Evolutionary conservation across 1,140 invertebrate genomes (phyloP).

Genomic region (Steinernema khuongi): DNA sequence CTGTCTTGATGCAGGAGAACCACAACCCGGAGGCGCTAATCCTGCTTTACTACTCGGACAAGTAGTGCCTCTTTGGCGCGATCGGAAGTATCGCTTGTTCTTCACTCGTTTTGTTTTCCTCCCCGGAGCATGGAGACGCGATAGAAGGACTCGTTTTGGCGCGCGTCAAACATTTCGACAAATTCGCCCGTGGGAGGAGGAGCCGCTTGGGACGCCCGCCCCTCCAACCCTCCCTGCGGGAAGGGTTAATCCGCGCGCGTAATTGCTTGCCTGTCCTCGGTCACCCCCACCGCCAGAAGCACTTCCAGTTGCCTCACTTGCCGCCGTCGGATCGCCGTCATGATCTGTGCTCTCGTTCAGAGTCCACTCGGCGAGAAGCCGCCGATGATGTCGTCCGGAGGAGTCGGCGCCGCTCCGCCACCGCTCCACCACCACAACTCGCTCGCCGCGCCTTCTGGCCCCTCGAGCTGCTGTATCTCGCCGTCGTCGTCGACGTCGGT

Average conservation of each 20-base stretch:
- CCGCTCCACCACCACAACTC: conserved; percentile 6
- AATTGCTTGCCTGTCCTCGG: too few species aligned
- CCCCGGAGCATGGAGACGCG: too few species aligned
- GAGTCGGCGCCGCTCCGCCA: not conserved
- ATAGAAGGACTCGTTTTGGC: not conserved
- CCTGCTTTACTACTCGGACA: too few species aligned
- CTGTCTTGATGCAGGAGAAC: too few species aligned
- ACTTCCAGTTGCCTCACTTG: not conserved
- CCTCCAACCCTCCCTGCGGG: not conserved
- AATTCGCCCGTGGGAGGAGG: conserved; percentile 3
- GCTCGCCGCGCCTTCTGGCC: not conserved
- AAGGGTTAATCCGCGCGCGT: conserved; percentile 11
- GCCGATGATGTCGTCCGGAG: not conserved
- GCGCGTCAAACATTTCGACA: conserved; percentile 5
- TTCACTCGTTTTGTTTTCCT: not conserved
- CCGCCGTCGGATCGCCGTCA: not conserved
- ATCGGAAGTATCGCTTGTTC: not conserved
- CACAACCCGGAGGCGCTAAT: too few species aligned
- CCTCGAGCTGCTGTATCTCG: not conserved
- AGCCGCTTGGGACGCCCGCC: not conserved
- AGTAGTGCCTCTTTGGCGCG: too few species aligned
- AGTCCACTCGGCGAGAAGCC: not conserved
- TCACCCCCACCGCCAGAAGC: too few species aligned
- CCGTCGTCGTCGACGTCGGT: not conserved
- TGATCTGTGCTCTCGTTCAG: conserved; percentile 9